Evolutionary conservation across 1,140 invertebrate species (phyloP), one percentile per base, ranked within the genome.

Genomic region (Drosophila erecta): DNA sequence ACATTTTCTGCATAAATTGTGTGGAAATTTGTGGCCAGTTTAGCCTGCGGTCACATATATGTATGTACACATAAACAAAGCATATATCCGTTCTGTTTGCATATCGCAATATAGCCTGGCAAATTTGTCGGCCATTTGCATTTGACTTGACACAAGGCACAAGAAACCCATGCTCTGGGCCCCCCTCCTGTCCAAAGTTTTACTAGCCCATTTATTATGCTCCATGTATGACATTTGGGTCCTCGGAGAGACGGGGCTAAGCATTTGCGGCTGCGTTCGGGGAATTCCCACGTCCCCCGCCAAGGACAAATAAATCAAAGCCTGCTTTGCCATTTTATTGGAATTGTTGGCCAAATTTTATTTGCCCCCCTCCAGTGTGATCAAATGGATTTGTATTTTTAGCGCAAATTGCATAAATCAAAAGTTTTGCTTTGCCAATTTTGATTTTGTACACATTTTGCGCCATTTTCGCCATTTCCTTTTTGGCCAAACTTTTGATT

Each of bases 301-400:
- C 50, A 67, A 41, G 65, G 41, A 69, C 50, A 77, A 60, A 77
- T 77, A 70, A 70, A 77, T 77, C 74, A 77, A 77, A 77, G 65
- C 74, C 74, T 70, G 51, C 75, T 79, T 83, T 59, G 71, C 71
- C 58, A 69, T 89, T 87, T 87, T 89, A 87, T 87, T 87, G 84
- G 84, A 84, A 87, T 87, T 89, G 84, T 90, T 84, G 60, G 85
- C 61, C 60, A 73, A 87, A 84, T 87, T 80, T 70, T 49, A 71
- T 71, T 71, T 84, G 67, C 66, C 59, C 67, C 58, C 57, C 74
- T 51, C 76, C 79, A 84, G 73, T 80, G 76, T 76, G 76, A 89
- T 89, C 85, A 84, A 84, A 87, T 89, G 85, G 64, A 84, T 87
- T 90, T 90, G 84, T 87, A 89, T 89, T 90, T 87, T 87, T 76